Evolutionary conservation across 2,797 vertebrate genomes (phyloP), one percentile per base, ranked within the genome.

Genomic region (Triplophysa bombifrons): DNA sequence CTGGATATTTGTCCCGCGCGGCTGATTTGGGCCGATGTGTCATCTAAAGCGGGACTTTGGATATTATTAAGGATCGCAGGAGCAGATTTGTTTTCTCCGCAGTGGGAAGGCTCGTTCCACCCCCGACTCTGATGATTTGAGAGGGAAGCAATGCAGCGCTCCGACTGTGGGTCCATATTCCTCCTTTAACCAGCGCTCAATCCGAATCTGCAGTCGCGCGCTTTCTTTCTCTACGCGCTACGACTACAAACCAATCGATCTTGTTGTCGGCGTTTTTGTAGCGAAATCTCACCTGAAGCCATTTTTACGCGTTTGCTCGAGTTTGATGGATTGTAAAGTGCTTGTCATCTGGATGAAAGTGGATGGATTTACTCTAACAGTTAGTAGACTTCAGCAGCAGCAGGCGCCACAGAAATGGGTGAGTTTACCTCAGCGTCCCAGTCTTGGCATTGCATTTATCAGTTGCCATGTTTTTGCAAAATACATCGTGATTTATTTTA

Each of bases 301-400:
- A 93, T 94, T 94, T 94, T 94, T 89, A 41, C 4, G 46, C 87
- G 88, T 90, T 92, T 92, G 55, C 87, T 87, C 82, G 86, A 86
- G 85, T 88, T 87, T 93, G 92, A 94, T 91, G 94, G 93, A 91
- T 93, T 89, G 88, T 83, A 87, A 53, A 91, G 92, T 92, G 90
- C 89, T 90, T 85, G 85, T 81, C 90, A 88, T 83, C 83, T 92
- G 90, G 88, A 89, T 86, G 91, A 88, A 87, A 88, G 90, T 87
- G 88, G 90, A 92, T 92, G 93, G 94, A 93, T 94, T 92, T 92
- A 92, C 91, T 93, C 90, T 88, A 30, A 30, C 30, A 30, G 30
- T 30, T 30, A 85, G 91, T 91, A 89, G 82, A 86, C 90, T 85
- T 91, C 90, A 91, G 86, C 87, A 88, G 89, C 48, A 16, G 50